Base-by-base conservation (phyloP, 1,140 invertebrate genomes). In the Charaxes varanes region DNA sequence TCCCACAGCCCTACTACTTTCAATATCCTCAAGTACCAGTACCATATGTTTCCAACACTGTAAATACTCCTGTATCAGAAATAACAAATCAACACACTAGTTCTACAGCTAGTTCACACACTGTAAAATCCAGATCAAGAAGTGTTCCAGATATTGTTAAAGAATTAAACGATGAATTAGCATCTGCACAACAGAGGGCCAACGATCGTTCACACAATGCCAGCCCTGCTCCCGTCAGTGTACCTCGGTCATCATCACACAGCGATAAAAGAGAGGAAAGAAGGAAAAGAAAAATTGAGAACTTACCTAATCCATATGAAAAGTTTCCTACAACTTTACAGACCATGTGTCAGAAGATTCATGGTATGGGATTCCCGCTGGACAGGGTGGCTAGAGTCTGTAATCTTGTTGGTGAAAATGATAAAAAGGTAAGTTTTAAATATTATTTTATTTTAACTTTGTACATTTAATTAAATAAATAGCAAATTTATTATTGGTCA, bases 321-420 rank as follows among this genome's bases (percentile, higher is more conserved):
- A 85, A 85, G 36, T 77, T 94, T 46, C 66, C 86, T 5, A 67
- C 83, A 8, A 83, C 87, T 33, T 85, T 88, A 33, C 90, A 92
- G 65, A 85, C 84, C 26, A 83, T 94, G 48, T 92, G 90, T 17
- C 85, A 89, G 46, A 88, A 89, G 23, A 89, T 95, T 12, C 90
- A 87, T 56, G 87, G 89, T 30, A 97, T 97, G 94, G 94, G 94
- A 1, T 97, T 97, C 77, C 88, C 91, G 0, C 65, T 92, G 40
- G 86, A 90, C n/a, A 87, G 92, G 58, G 92, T 93, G 1, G 88
- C 91, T 3, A 87, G 92, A 49, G 91, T 93, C 6, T 91, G 93
- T 53, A 86, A 88, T 47, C 79, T 90, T 31, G 85, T 94, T 36
- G 93, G 93, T 48, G 86, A 89, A 46, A 91, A 95, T 85, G 92